Conservation (phyloP, 64 coral and sea anemone species). For the Stichodactyla helianthus region DNA sequence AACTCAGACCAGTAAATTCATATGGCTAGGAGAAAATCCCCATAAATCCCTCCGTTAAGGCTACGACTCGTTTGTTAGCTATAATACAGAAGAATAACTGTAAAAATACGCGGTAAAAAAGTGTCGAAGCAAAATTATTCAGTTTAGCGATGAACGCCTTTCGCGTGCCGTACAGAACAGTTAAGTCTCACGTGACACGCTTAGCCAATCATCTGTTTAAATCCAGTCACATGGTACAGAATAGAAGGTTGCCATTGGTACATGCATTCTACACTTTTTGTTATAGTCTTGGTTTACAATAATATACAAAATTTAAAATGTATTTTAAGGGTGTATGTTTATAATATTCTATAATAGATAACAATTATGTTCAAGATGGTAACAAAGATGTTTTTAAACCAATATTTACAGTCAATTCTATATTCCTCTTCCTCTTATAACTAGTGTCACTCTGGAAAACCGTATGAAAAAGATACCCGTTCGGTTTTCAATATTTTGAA, state of each 20-base stretch:
- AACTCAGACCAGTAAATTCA: constrained; percentile 3
- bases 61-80: not conserved
- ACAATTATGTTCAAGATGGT: not conserved
- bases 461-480: too few species aligned
- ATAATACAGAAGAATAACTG: not conserved
- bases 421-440: too few species aligned
- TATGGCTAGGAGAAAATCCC: constrained; percentile 3
- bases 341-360: not conserved
- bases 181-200: not conserved
- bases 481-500: too few species aligned
- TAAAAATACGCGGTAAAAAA: not conserved
- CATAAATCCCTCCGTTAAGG: not conserved
- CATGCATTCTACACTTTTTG: not conserved
- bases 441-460: too few species aligned
- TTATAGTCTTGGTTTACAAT: not conserved
- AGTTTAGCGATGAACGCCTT: not conserved
- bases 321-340: not conserved
- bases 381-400: not conserved
- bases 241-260: not conserved
- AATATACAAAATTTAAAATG: not conserved
- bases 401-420: not conserved
- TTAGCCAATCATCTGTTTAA: not conserved
- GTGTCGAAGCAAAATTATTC: constrained; percentile 3
- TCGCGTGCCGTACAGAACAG: not conserved
- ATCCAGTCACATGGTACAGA: not conserved